Conservation (phyloP, 2,113 vertebrate genomes). For the Nanorana parkeri region DNA sequence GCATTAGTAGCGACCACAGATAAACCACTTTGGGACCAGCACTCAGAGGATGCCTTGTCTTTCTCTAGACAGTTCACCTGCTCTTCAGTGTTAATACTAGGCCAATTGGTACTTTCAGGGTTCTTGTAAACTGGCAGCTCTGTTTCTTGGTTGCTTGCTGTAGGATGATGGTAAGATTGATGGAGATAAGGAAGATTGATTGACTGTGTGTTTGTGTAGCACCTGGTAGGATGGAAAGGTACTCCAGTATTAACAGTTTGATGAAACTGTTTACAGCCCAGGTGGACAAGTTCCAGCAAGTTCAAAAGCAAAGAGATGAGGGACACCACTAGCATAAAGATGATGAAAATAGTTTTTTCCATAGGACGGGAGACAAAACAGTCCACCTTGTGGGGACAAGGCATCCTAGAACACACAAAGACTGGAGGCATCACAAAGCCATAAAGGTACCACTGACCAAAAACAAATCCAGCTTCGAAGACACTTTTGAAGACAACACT, state of each 20-base stretch:
- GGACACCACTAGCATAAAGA: conserved; percentile 81
- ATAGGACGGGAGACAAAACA: conserved; percentile 84
- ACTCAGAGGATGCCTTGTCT: conserved; percentile 7
- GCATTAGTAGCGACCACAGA: conserved; percentile 12
- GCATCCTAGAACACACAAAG: conserved; percentile 73
- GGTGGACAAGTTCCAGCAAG: conserved; percentile 74
- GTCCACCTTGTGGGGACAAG: conserved; percentile 79
- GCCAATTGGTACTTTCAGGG: conserved; percentile 1
- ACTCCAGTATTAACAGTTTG: conserved; percentile 58
- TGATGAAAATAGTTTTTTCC: conserved; percentile 84
- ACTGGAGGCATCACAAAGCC: conserved; percentile 79
- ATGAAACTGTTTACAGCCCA: conserved; percentile 62
- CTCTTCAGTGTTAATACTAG: conserved; percentile 5
- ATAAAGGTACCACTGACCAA: conserved; percentile 81
- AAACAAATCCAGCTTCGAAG: conserved; percentile 75
- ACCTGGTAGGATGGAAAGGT: rapidly evolving
- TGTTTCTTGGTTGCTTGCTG: conserved; percentile 19
- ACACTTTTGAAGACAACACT: conserved; percentile 77
- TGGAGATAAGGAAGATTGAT: too few relatives aligned
- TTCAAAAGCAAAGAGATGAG: conserved; percentile 77
- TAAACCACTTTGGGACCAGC: conserved; percentile 33
- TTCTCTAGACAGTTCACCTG: not conserved
- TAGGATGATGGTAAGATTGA: not conserved
- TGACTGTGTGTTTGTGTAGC: not conserved
- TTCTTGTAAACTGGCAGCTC: conserved; percentile 18